Percentiles rank a stretch among this genome's conserved stretches.
Conservation (phyloP, 2,797 vertebrate species). For the Euthynnus affinis region DNA sequence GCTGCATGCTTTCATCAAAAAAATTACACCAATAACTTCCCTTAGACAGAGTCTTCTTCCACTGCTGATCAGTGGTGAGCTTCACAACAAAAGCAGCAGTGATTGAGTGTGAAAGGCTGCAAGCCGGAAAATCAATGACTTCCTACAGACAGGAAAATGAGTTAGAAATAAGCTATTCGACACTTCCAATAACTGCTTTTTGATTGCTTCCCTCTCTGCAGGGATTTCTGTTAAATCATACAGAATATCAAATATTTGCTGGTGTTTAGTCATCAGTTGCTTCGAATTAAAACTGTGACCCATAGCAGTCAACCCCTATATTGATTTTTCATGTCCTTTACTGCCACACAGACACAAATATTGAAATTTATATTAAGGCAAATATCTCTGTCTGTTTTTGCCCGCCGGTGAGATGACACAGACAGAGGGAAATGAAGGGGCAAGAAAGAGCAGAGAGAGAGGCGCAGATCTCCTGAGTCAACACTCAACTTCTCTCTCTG, state of each 20-base stretch:
- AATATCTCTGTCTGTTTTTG: conserved; percentile 3
- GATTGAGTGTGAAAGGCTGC: conserved; percentile 22
- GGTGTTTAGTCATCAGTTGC: background rate
- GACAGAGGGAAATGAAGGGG: conserved; percentile 20
- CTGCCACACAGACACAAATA: conserved; percentile 1
- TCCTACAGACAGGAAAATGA: conserved; percentile 17
- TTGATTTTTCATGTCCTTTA: background rate
- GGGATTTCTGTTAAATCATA: background rate
- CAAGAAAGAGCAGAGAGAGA: conserved; percentile 31
- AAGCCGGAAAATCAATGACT: conserved; percentile 35
- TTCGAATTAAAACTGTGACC: background rate
- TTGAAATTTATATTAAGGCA: conserved; percentile 11
- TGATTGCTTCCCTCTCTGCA: background rate
- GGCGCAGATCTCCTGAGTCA: conserved; percentile 47
- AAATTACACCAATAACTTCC: background rate
- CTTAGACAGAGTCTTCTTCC: background rate
- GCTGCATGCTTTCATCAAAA: background rate
- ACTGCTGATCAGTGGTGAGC: background rate
- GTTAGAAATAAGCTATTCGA: conserved; percentile 5
- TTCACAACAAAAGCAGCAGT: conserved; percentile 9
- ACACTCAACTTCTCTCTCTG: conserved; percentile 46
- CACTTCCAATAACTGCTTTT: conserved; percentile 30
- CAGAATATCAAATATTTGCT: background rate
- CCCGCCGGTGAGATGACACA: conserved; percentile 29
- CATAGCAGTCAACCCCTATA: background rate